phyloP scores from a whole-genome alignment of 1,140 invertebrate genomes.

The Littorina saxatilis region DNA sequence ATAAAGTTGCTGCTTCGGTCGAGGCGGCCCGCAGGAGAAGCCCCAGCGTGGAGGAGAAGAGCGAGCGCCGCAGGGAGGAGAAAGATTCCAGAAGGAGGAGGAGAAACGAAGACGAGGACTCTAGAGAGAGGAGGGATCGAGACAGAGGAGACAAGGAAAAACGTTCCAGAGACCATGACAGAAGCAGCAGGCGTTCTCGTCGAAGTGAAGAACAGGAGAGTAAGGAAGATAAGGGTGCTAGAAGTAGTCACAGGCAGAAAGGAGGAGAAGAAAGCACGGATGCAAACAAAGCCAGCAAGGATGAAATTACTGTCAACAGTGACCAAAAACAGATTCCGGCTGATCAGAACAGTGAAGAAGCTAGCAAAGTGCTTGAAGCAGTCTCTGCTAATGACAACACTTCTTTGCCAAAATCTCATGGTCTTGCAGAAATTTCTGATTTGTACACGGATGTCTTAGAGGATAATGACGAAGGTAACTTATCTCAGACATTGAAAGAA shows the following conservation, averaged over 20 bases:
- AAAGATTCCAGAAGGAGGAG: constrained; percentile 37
- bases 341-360: background rate
- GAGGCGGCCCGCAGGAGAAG: constrained; percentile 20
- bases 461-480: background rate
- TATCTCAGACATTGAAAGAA: background rate
- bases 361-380: background rate
- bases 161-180: constrained; percentile 28
- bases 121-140: constrained; percentile 30
- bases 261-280: constrained; percentile 7
- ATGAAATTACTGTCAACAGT: background rate
- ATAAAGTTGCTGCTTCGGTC: background rate
- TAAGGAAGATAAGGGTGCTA: constrained; percentile 24
- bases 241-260: no score
- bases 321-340: background rate
- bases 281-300: background rate
- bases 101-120: constrained; percentile 43
- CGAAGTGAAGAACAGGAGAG: constrained; percentile 10
- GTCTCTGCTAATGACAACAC: constrained; percentile 5
- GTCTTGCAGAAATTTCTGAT: background rate
- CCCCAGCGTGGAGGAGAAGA: background rate
- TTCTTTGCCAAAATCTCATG: constrained; percentile 7
- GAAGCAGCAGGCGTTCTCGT: constrained; percentile 22
- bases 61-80: background rate
- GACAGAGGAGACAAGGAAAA: constrained; percentile 27
- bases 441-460: constrained; percentile 21